Evolutionary conservation across 1,140 invertebrate species (phyloP), one percentile per base, ranked within the genome.

Genomic region (Trichogramma pretiosum): DNA sequence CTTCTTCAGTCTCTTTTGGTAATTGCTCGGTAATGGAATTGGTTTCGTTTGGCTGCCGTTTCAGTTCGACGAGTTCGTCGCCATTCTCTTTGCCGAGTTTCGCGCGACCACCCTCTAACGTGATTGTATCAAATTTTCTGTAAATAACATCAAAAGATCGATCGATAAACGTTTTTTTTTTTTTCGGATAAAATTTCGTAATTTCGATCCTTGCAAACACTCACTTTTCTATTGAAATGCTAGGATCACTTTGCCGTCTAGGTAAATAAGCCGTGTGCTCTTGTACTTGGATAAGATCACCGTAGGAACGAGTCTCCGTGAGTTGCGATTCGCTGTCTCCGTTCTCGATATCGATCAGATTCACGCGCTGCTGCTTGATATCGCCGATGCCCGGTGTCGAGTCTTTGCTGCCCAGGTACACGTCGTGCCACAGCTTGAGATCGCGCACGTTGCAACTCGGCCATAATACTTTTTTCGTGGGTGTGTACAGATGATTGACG

Each of bases 391-490:
- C 67, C 18, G 63, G 56, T 26, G 62, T 59, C 13, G 65, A 69
- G 65, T 78, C 68, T 56, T 74, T 64, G 3, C 76, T 77, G 46
- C 83, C 83, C 50, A 89, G 72, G 74, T 93, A 93, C 18, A 95
- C 80, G 50, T 87, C 84, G 34, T 78, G 79, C 92, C 92, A 95
- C 46, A 94, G 71, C 24, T 77, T 75, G 60, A 95, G 74, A 61
- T 87, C 82, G 46, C 88, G 78, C 34, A 92, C 82, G 67, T 87
- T 85, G 65, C 79, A 88, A 57, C 84, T 83, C 35, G 91, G 89
- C 80, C 85, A 89, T 57, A 94, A 74, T 56, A 92, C 86, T 83
- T 89, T 70, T 46, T 70, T 68, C 49, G 74, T 73, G 33, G 80
- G 74, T 30, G 70, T 70, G 71, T 92, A 95, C 11, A 95, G 74